phyloP scores from a whole-genome alignment of 2,113 vertebrate species.

The Oxygymnocypris stewartii region DNA sequence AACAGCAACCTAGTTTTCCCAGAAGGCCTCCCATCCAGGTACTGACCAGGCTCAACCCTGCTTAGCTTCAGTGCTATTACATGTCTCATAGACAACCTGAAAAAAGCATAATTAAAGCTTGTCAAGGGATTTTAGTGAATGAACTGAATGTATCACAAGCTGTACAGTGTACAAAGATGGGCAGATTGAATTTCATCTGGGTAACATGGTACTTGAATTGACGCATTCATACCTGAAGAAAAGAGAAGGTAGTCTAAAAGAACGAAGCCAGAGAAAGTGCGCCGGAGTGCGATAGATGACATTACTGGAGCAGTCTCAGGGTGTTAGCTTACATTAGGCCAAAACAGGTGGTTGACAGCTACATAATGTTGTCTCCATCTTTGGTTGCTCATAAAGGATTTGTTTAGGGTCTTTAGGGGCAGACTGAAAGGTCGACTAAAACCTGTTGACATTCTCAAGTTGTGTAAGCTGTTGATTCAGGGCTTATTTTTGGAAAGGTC shows the following conservation, averaged over 20 bases:
- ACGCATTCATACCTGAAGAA: constrained; percentile 31
- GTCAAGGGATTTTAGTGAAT: neutral
- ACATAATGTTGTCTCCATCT: neutral
- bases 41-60: no score
- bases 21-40: no score
- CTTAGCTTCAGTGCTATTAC: neutral
- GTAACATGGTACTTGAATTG: constrained; percentile 44
- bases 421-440: neutral
- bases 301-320: constrained; percentile 21
- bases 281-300: neutral
- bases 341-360: neutral
- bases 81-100: neutral
- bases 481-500: constrained; percentile 36
- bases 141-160: neutral
- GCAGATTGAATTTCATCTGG: constrained; percentile 29
- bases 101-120: neutral
- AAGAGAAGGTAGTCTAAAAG: constrained; percentile 15
- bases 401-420: neutral
- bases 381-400: constrained; percentile 2
- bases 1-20: no score
- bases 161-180: constrained; percentile 15
- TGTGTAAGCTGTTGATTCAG: constrained; percentile 15
- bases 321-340: neutral
- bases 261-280: neutral
- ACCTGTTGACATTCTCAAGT: constrained; percentile 13